phyloP scores from a whole-genome alignment of 1,140 invertebrate species.

The Ceratosolen fusciceps region DNA sequence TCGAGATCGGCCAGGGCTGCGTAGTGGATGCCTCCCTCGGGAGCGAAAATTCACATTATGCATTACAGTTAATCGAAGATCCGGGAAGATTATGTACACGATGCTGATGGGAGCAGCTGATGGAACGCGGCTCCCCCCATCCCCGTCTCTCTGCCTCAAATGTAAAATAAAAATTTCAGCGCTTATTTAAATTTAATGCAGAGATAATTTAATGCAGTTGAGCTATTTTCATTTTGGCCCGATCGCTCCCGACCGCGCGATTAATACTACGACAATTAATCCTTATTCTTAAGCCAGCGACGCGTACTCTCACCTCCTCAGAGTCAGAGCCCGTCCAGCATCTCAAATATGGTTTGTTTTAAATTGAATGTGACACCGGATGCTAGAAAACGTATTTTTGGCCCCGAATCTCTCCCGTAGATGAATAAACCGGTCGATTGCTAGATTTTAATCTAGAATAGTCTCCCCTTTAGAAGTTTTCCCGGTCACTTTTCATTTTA shows the following conservation, averaged over 20 bases:
- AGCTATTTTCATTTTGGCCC: constrained; percentile 3
- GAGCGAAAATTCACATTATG: constrained; percentile 26
- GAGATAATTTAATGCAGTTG: neutral
- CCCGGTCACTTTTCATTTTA: neutral
- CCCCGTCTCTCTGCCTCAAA: no score
- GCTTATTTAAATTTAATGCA: constrained; percentile 30
- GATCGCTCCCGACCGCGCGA: neutral
- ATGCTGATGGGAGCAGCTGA: neutral
- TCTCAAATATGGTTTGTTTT: neutral
- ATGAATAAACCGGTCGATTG: neutral
- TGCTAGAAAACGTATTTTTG: neutral
- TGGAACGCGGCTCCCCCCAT: neutral
- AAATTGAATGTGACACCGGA: neutral
- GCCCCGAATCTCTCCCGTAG: no score
- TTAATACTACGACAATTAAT: neutral
- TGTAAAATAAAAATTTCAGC: constrained; percentile 16
- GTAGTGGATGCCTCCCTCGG: neutral
- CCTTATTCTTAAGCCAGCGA: neutral
- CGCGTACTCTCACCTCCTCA: no score
- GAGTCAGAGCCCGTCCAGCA: neutral
- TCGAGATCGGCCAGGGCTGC: neutral
- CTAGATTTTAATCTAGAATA: neutral
- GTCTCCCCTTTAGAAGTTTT: neutral
- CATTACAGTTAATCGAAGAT: constrained; percentile 30
- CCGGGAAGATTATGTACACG: neutral